A percentile compares a stretch with the other conserved stretches of the same genome.
Conservation (phyloP, 2,113 vertebrate genomes). For the Empidonax alnorum region DNA sequence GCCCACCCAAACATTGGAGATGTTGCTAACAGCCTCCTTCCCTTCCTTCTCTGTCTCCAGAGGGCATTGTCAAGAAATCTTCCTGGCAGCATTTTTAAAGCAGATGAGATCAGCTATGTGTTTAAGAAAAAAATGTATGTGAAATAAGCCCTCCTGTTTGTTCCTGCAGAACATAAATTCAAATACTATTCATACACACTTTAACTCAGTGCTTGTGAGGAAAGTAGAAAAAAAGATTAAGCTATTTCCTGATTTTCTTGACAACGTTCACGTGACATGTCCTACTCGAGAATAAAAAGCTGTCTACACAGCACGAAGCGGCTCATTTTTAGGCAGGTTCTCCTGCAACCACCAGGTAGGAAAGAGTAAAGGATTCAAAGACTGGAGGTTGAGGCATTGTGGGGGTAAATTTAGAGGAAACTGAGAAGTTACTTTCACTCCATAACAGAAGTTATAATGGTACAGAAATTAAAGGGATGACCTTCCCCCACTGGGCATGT, state of each 20-base stretch:
- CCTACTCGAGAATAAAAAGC: neutral
- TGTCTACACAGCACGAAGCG: neutral
- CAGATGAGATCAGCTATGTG: neutral
- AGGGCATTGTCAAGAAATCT: neutral
- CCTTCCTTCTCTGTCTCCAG: neutral
- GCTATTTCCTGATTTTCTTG: neutral
- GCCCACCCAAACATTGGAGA: neutral
- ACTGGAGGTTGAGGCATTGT: neutral
- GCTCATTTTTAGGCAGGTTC: neutral
- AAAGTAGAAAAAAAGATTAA: neutral
- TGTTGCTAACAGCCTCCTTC: neutral
- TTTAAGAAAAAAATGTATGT: slow-evolving; percentile 15
- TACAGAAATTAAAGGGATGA: neutral
- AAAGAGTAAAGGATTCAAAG: neutral
- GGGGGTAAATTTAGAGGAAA: no score
- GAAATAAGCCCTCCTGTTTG: neutral
- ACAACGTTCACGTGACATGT: neutral
- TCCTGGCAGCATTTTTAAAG: neutral
- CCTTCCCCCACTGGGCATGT: neutral
- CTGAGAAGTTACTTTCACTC: neutral
- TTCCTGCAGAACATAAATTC: neutral
- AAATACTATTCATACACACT: neutral
- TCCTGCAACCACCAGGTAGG: neutral
- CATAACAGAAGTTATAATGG: neutral
- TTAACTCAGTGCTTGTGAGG: neutral